Evolutionary conservation across 1,140 invertebrate species (phyloP), one percentile per base, ranked within the genome.

Genomic region (Apis florea): DNA sequence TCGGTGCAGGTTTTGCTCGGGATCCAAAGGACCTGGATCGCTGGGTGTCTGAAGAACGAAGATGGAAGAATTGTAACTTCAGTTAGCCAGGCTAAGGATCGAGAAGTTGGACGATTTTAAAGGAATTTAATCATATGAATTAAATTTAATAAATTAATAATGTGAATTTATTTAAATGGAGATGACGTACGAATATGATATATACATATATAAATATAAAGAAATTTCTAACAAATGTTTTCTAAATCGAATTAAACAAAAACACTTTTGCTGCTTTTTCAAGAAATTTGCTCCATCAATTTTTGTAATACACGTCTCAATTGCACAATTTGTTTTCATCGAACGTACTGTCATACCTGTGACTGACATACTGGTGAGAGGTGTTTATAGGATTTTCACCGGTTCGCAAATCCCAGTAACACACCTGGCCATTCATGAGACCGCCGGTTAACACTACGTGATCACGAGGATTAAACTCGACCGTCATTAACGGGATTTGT

Each of bases 381-480:
- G 93, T 77, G 66, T 93, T 95, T 5, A 95, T 94, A 13, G 97
- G 95, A 85, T 95, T 94, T 59, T 95, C 94, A 15, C 96, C 96
- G 79, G 95, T 95, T 31, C 97, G 94, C 47, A 95, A 95, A 90
- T 98, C 97, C 97, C 97, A 98, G 84, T 96, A 95, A 17, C 96
- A 96, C 51, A 97, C 96, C 94, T 97, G 97, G 51, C 98, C 98
- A 93, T 97, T 97, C 87, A 96, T 95, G 92, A 98, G 96, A 49
- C 98, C 98, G 85, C 98, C 97, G n/a, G 98, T 96, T 66, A 99
- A 92, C 79, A 96, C 95, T 86, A 97, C 96, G 0, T 96, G 95
- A 94, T 99, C 98, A 89, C 97, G 97, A 26, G 97, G 96, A 94
- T 98, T 98, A 92, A 98, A 99, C 92, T 98, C 97, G 17, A 98